Conservation (phyloP, 92 coral and sea anemone species). For the Nematostella vectensis region DNA sequence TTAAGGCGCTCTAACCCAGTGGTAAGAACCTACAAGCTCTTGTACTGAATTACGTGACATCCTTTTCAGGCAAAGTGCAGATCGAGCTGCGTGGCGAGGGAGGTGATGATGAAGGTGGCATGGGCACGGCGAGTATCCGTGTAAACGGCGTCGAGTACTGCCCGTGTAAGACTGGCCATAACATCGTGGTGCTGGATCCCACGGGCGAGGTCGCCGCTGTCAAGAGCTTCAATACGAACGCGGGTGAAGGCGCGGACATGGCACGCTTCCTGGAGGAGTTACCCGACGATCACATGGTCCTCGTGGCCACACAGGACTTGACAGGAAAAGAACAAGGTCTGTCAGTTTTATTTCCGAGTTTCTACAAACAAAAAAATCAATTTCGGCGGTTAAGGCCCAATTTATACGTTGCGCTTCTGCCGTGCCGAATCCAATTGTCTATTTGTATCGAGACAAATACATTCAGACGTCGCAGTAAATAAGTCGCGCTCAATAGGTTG, state of each 20-base stretch:
- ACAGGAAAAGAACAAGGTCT: conserved; percentile 65
- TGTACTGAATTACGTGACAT: no score
- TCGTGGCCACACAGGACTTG: conserved; percentile 83
- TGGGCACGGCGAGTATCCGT: conserved; percentile 82
- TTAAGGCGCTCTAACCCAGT: no score
- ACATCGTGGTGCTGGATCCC: conserved; percentile 89
- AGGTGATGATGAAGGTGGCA: conserved; percentile 97
- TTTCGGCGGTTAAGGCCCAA: no score
- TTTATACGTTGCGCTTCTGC: no score
- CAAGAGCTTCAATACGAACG: conserved; percentile 80
- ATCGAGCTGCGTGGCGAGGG: conserved; percentile 91
- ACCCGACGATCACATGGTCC: conserved; percentile 93
- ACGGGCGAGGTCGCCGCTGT: conserved; percentile 76
- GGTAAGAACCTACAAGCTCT: no score
- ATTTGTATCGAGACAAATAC: no score
- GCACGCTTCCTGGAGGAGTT: conserved; percentile 74
- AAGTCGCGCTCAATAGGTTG: no score
- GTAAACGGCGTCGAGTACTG: conserved; percentile 93
- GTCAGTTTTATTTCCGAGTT: background rate
- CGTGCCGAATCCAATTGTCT: no score
- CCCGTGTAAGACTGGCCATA: conserved; percentile 87
- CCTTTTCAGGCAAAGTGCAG: conserved; percentile 88
- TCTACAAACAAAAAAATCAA: background rate
- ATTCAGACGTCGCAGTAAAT: no score
- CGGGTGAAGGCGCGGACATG: conserved; percentile 82